phyloP scores from a whole-genome alignment of 2,888 invertebrate species.

The Heteromyza rotundicornis region DNA sequence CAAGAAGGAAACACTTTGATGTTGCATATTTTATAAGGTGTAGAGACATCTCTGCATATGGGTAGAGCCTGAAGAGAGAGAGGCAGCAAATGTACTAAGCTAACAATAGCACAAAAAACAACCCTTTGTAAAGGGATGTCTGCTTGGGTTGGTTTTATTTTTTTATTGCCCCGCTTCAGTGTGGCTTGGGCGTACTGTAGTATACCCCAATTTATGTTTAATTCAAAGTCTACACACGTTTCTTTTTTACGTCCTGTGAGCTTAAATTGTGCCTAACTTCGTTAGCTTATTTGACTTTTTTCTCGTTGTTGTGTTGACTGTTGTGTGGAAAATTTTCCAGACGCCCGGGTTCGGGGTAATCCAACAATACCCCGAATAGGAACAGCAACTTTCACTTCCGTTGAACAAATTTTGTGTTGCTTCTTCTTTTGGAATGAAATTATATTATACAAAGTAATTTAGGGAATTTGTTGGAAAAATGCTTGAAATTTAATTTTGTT shows the following conservation, averaged over 20 bases:
- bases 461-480: no score
- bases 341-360: neutral
- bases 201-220: constrained; percentile 35
- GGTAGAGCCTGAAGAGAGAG: neutral
- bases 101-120: neutral
- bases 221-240: constrained; percentile 50
- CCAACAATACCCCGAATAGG: neutral
- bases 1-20: neutral
- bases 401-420: neutral
- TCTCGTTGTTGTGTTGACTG: constrained; percentile 30
- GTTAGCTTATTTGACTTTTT: constrained; percentile 25
- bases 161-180: neutral
- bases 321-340: constrained; percentile 29
- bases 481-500: no score
- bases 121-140: constrained; percentile 2
- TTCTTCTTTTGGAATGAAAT: no score
- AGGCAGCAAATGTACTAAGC: neutral
- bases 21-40: neutral
- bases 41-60: neutral
- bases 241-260: constrained; percentile 38
- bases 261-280: constrained; percentile 5
- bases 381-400: neutral
- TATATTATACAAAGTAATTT: no score
- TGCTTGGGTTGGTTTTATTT: neutral
- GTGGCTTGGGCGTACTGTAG: neutral